Conservation (phyloP, 1,140 invertebrate genomes). For the Pogonus chalceus region DNA sequence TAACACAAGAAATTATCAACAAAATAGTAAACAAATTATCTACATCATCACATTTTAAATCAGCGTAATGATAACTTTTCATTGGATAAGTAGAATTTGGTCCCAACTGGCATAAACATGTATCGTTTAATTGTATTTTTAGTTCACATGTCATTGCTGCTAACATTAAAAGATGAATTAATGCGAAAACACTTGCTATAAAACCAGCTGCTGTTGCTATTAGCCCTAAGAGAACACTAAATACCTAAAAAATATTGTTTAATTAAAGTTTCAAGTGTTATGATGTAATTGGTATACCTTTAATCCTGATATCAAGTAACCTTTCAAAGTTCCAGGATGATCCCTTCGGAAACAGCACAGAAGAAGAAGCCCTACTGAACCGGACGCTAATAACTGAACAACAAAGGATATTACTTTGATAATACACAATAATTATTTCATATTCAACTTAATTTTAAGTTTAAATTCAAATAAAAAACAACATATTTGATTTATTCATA, state of each 20-base stretch:
- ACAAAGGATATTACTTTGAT: no score
- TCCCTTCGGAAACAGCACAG: constrained; percentile 37
- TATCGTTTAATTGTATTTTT: constrained; percentile 25
- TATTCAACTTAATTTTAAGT: no score
- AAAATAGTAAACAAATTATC: constrained; percentile 32
- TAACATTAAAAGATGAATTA: constrained; percentile 35
- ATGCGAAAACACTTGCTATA: constrained; percentile 34
- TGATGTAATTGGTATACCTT: no score
- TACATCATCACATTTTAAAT: constrained; percentile 38
- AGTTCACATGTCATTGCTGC: constrained; percentile 33
- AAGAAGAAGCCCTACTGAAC: constrained; percentile 34
- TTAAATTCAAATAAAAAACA: no score
- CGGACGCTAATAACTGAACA: constrained; percentile 33
- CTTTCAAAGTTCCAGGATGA: constrained; percentile 33
- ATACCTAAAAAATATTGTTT: constrained; percentile 28
- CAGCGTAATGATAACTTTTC: constrained; percentile 32
- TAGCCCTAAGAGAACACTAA: constrained; percentile 33
- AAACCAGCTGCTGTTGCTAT: constrained; percentile 32
- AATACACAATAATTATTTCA: no score
- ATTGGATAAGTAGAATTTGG: constrained; percentile 14
- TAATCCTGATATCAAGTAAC: constrained; percentile 29
- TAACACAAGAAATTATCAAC: constrained; percentile 32
- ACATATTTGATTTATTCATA: no score
- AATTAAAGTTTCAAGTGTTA: not conserved
- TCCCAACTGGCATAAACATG: constrained; percentile 27